Evolutionary conservation across 2,888 invertebrate genomes (phyloP), one percentile per base, ranked within the genome.

Genomic region (Eristalis pertinax): DNA sequence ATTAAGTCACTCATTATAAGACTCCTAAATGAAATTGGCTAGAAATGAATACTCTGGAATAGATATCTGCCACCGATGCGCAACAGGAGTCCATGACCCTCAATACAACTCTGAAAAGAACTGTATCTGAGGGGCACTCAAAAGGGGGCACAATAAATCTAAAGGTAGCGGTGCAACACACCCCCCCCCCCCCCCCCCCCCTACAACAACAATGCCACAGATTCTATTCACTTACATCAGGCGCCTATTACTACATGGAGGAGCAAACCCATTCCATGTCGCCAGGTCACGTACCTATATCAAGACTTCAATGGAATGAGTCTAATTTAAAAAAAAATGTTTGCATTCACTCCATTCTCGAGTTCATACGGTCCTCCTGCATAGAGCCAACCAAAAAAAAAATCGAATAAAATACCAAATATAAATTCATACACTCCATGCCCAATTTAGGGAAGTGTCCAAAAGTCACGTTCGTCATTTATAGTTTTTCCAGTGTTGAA

Each of bases 401-500:
- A 35, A 38, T 26, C 2, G 19, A 60, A 56, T 13, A 58, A 11
- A 43, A 50, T 63, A 56, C 56, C 8, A 24, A 11, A 50, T 69
- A 63, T 62, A 68, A 68, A 68, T 41, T 70, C 58, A 65, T 43
- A 50, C 22, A 64, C 64, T 41, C 70, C 58, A 65, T 60, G 38
- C 22, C 58, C 64, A 69, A 41, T 26, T 74, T 56, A 63, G 35
- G 56, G 64, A 78, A 5, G 32, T 68, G 63, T 62, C 43, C 43
- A 65, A 43, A 84, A 65, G 80, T 79, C 80, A 84, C 84, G 80
- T 75, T 38, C 56, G 19, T 38, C 32, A 74, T 65, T 79, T 68
- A 29, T 43, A 38, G 43, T 62, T 41, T 67, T 50, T 29, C 43
- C 70, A 50, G 11, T 60, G 65, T 63, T 70, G 67, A 75, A 74